phyloP scores from a whole-genome alignment of 2,888 invertebrate genomes.

The Caenorhabditis afra region DNA sequence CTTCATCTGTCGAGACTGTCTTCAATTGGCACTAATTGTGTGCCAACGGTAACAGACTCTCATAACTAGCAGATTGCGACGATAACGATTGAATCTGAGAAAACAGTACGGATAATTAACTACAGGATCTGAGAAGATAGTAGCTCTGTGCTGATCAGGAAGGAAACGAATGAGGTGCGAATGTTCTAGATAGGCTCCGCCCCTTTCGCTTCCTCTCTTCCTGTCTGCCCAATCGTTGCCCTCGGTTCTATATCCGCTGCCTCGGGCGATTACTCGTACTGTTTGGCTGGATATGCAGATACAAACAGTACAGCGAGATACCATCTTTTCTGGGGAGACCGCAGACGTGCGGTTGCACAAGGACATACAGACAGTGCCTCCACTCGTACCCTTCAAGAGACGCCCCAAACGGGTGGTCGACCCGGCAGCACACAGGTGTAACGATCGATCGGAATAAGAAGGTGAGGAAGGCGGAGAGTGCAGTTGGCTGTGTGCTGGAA shows the following conservation, averaged over 20 bases:
- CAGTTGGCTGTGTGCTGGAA: constrained; percentile 24
- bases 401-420: background rate
- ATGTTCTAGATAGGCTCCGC: background rate
- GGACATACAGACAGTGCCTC: background rate
- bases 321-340: background rate
- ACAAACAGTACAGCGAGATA: constrained; percentile 7
- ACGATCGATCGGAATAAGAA: background rate
- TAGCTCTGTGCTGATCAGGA: too few relatives aligned
- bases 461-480: background rate
- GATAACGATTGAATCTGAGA: too few relatives aligned
- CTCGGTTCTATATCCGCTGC: background rate
- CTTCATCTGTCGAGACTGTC: too few relatives aligned
- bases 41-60: too few relatives aligned
- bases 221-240: background rate
- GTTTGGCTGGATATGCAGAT: constrained; percentile 33
- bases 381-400: constrained; percentile 4
- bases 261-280: background rate
- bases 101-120: too few relatives aligned
- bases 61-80: too few relatives aligned
- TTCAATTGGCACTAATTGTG: too few relatives aligned
- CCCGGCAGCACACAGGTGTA: background rate
- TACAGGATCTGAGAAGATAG: too few relatives aligned
- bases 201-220: too few relatives aligned
- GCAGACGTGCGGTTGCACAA: constrained; percentile 7
- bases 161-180: too few relatives aligned